Base-by-base conservation (phyloP, 1,140 invertebrate genomes). In the Drosophila cardini region DNA sequence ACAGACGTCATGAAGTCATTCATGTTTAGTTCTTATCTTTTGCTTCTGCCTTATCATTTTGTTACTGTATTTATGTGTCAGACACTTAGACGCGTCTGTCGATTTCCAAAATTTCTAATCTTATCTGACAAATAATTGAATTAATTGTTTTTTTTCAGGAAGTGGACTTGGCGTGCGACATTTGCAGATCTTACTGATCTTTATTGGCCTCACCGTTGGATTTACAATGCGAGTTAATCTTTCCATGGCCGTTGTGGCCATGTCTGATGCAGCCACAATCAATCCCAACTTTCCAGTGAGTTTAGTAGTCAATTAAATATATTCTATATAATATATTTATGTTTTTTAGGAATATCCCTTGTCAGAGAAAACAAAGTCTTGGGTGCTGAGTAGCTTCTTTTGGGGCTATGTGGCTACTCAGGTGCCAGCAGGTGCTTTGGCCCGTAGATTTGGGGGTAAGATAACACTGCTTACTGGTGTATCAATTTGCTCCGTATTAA, bases 221-320 rank as follows among this genome's bases (percentile, higher is more conserved):
- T 95, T 94, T 68, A 93, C 93, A 5, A 93, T 94, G 78, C 90
- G 95, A 46, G 94, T 95, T n/a, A 95, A 94, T 55, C 93, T 95
- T 73, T 95, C 94, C 11, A 94, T 96, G 55, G 94, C 94, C 0
- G 93, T 96, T 10, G 95, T 95, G 0, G 95, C 95, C 15, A 95
- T 96, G 95, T 95, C 94, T 0, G 92, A 95, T 57, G 52, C 69
- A 16, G 34, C 65, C 2, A 9, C 16, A 9, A 71, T 76, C 13
- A 76, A 84, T 71, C 69, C 81, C 0, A 16, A 78, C 18, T 84
- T 73, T 69, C 64, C 69, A 8, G 81, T 74, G 55, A 93, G 58
- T 38, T 0, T 10, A 93, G 4, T 34, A 72, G 4, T 3, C 9
- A 36, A 36, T 21, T 15, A 48, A 13, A 7, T 18, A 8, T 0